Evolutionary conservation across 2,888 invertebrate species (phyloP), one percentile per base, ranked within the genome.

Genomic region (Orthonevra nobilis): DNA sequence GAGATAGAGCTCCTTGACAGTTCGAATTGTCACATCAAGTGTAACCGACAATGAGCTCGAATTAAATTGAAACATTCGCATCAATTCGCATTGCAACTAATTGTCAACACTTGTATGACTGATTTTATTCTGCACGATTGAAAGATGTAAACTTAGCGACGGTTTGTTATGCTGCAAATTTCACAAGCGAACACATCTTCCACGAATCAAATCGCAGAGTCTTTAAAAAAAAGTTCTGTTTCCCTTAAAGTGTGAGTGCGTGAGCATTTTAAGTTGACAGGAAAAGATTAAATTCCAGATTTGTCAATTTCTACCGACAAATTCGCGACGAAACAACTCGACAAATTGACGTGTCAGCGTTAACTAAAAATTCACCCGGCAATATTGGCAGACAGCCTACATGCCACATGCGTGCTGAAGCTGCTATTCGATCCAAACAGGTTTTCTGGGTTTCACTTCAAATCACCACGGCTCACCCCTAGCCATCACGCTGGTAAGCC

Each of bases 281-380:
- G n/a, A 60, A 50, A 61, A 46, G 42, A 74, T 54, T 34, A 54
- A 56, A 48, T 63, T 58, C 32, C 77, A 20, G n/a, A n/a, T n/a
- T n/a, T 4, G n/a, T 9, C 26, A 52, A 52, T 14, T 63, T 14
- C n/a, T 10, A 44, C 64, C 56, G 69, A 73, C 38, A 60, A 66
- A 48, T 54, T 56, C 72, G 73, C 83, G 83, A 75, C 81, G 79
- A 81, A 68, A 75, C 84, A 84, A 85, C 85, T 85, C 84, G 82
- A 83, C 85, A 84, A 86, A 84, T 85, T 83, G 85, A 85, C 84
- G 83, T 85, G 85, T 83, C 83, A 84, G 84, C 84, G 85, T 83
- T 81, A 85, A 85, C 86, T 85, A 83, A 83, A 81, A 82, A 83
- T 83, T 86, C 83, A 82, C 66, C 83, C 81, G 83, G 82, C 61